Conservation (phyloP, 2,888 invertebrate species). For the Ophion ventricosus region DNA sequence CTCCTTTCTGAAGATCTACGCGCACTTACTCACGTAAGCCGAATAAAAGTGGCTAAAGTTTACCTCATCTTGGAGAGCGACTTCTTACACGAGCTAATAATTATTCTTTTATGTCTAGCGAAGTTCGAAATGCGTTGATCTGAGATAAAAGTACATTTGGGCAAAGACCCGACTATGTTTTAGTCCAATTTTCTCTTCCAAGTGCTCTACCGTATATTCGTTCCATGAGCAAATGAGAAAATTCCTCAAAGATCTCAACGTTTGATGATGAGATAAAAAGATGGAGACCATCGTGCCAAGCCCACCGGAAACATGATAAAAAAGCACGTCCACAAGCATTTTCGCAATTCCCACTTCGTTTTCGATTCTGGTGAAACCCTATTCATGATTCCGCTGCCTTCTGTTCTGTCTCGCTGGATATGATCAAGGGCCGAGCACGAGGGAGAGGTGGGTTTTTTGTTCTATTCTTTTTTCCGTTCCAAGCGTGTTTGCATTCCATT, state of each 20-base stretch:
- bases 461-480: constrained; percentile 28
- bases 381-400: constrained; percentile 16
- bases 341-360: constrained; percentile 51
- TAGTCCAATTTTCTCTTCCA: background rate
- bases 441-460: constrained; percentile 10
- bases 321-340: background rate
- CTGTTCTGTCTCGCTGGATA: constrained; percentile 28
- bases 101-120: background rate
- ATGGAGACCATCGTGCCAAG: background rate
- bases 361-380: constrained; percentile 25
- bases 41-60: background rate
- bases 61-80: background rate
- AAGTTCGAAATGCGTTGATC: background rate
- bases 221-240: background rate
- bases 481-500: constrained; percentile 48
- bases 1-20: background rate
- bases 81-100: background rate
- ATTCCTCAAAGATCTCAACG: background rate
- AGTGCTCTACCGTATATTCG: background rate
- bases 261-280: background rate
- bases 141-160: background rate
- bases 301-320: background rate
- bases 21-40: background rate
- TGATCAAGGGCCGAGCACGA: constrained; percentile 30
- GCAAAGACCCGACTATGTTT: background rate